Evolutionary conservation across 2,113 vertebrate genomes (phyloP), one percentile per base, ranked within the genome.

Genomic region (Xenopus borealis): DNA sequence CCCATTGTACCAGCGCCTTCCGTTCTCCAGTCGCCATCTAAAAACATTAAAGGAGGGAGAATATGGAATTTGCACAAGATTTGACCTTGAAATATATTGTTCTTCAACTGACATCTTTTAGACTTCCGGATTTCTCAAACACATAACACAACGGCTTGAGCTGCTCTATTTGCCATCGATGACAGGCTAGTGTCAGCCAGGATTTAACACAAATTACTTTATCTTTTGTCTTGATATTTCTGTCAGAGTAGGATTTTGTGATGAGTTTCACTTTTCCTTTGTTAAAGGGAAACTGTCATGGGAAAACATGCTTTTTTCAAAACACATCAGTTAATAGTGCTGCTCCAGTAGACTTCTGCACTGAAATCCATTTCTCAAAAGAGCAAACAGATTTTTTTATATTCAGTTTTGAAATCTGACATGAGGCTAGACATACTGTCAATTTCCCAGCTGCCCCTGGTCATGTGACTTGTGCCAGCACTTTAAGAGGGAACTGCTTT

Each of bases 1-100:
- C n/a, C 88, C 86, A 87, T 85, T 82, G 82, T 88, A 88, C 91
- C 90, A 91, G 91, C 92, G 90, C 92, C 90, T 92, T 90, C 84
- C 89, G 88, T 83, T 85, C 74, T 66, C 79, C 84, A 78, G 80
- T 85, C 80, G 87, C 83, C 82, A 89, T 87, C 81, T 83, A 85
- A 79, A 90, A 88, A 87, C 78, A 80, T 84, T 86, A 87, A 86
- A 83, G 73, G 23, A 86, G 86, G 82, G 68, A 17, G 46, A 80
- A 80, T 79, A 75, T 52, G 78, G 85, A 85, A 72, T 85, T 85
- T 80, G 45, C 12, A 62, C 19, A 77, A 80, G 20, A 77, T 87
- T 81, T 81, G 80, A 79, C 82, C 79, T 83, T 83, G 78, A 12
- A 72, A 66, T 71, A 69, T 1, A 0, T 71, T 80, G 69, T 72